These are phyloP conservation scores for Galago senegalensis DNA, from an alignment of 2,797 vertebrate genomes.

Conservation along the genomic window DNA sequence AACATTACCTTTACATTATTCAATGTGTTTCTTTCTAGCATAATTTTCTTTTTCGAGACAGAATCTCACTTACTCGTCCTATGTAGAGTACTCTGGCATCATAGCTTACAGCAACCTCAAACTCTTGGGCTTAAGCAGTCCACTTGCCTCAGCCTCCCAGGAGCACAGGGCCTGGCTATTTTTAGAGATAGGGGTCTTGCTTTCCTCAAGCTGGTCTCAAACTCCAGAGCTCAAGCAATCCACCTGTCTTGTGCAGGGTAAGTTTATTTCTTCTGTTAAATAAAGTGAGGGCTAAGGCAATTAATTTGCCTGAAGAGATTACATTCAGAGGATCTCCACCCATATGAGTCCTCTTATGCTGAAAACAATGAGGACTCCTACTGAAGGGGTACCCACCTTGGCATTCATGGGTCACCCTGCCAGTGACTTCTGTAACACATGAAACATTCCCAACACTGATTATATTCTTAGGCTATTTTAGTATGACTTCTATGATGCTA, in stretches of 20 bases:
- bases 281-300: not conserved
- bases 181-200: too few relatives aligned
- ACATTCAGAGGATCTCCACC: not conserved
- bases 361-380: constrained; percentile 81
- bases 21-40: not conserved
- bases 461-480: not conserved
- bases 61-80: too few relatives aligned
- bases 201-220: too few relatives aligned
- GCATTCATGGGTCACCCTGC: not conserved
- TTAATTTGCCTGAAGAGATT: not conserved
- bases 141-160: too few relatives aligned
- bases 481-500: not conserved
- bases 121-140: too few relatives aligned
- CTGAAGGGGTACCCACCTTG: constrained; percentile 56
- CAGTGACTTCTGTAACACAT: not conserved
- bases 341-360: constrained; percentile 81
- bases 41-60: not conserved
- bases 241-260: not conserved
- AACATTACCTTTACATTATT: not conserved
- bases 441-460: not conserved
- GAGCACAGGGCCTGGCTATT: too few relatives aligned
- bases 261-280: not conserved
- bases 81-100: too few relatives aligned
- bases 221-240: too few relatives aligned
- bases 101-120: too few relatives aligned